phyloP scores from a whole-genome alignment of 2,113 vertebrate species.

The Saiga tatarica region DNA sequence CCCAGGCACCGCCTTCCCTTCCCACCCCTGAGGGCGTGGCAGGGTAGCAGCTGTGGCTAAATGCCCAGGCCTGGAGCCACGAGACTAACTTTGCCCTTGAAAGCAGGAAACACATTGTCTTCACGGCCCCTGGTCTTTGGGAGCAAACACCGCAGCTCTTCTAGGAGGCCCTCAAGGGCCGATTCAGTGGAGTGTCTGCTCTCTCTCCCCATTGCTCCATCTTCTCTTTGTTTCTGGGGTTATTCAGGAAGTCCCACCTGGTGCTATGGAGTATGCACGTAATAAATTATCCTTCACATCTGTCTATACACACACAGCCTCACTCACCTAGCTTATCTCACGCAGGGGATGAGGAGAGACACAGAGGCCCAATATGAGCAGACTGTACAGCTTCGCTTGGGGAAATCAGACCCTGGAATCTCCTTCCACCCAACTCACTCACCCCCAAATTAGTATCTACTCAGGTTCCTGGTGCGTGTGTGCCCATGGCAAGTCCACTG shows the following conservation, averaged over 20 bases:
- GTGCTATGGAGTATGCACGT: background rate
- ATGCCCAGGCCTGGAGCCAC: background rate
- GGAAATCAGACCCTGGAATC: background rate
- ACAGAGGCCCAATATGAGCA: background rate
- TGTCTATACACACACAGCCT: background rate
- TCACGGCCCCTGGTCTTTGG: background rate
- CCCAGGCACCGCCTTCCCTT: background rate
- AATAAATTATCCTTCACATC: background rate
- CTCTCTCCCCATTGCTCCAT: background rate
- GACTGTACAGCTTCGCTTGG: background rate
- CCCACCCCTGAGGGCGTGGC: background rate
- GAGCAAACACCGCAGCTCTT: background rate
- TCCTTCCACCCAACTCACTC: background rate
- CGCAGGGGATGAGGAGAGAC: background rate
- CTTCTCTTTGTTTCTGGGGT: background rate
- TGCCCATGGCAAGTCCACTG: background rate
- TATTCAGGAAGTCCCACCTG: background rate
- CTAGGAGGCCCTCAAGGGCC: background rate
- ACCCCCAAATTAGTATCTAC: background rate
- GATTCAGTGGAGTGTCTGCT: background rate
- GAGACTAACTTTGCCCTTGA: background rate
- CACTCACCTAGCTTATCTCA: background rate
- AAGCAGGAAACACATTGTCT: slow-evolving; percentile 35
- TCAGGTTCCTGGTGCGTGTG: background rate
- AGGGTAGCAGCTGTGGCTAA: background rate